Percentiles rank a stretch among this genome's conserved stretches.
Evolutionary conservation across 2,888 invertebrate genomes (phyloP).

Genomic region (Trissoscelio sp.): DNA sequence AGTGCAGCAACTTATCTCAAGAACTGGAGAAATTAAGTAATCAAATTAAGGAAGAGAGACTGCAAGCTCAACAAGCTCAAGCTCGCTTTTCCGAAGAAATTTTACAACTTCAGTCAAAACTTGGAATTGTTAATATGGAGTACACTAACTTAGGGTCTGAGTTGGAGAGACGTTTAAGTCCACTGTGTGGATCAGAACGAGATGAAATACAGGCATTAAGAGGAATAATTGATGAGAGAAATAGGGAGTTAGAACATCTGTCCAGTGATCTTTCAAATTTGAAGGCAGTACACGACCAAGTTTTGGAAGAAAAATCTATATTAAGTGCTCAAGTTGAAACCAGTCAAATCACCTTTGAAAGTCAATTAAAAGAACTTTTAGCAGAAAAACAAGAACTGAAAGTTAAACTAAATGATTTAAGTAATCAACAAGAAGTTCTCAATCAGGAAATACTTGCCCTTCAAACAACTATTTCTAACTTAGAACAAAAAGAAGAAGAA

Average conservation of each 20-base stretch:
- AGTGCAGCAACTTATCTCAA: slow-evolving; percentile 64
- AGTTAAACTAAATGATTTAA: slow-evolving; percentile 44
- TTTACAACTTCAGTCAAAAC: slow-evolving; percentile 53
- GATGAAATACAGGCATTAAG: slow-evolving; percentile 54
- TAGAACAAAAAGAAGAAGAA: slow-evolving; percentile 72
- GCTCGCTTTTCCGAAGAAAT: slow-evolving; percentile 61
- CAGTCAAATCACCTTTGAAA: slow-evolving; percentile 50
- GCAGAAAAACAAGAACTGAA: slow-evolving; percentile 59
- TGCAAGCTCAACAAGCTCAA: slow-evolving; percentile 62
- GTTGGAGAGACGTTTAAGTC: slow-evolving; percentile 62
- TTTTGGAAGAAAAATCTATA: slow-evolving; percentile 36
- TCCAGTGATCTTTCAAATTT: slow-evolving; percentile 54
- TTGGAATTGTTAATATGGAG: slow-evolving; percentile 62
- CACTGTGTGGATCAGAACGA: slow-evolving; percentile 61
- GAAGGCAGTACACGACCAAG: slow-evolving; percentile 14
- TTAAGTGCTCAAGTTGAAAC: slow-evolving; percentile 37
- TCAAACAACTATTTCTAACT: slow-evolving; percentile 67
- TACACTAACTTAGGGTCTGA: slow-evolving; percentile 61
- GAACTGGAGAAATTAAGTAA: slow-evolving; percentile 59
- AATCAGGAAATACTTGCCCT: slow-evolving; percentile 67
- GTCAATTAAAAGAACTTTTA: slow-evolving; percentile 48
- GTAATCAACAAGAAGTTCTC: slow-evolving; percentile 70
- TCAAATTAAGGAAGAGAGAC: slow-evolving; percentile 63
- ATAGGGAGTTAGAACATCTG: slow-evolving; percentile 45
- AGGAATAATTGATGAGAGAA: slow-evolving; percentile 25